Conservation (phyloP, 1,140 invertebrate genomes). For the Gonatopus flavifemur region DNA sequence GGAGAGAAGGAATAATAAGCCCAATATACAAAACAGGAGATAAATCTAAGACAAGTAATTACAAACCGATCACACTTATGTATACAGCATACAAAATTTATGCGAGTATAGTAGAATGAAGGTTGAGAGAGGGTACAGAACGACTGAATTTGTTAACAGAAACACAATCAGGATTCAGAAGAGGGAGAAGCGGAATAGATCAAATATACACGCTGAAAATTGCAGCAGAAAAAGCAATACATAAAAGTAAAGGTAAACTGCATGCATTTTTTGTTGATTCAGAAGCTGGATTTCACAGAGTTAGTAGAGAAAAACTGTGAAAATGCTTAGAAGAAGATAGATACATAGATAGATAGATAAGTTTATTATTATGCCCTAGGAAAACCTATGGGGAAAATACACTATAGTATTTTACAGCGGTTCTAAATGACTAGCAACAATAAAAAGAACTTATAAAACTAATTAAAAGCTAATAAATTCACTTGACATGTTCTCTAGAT, state of each 20-base stretch:
- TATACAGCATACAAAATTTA: not conserved
- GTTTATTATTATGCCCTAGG: too few species aligned
- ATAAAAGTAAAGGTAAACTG: not conserved
- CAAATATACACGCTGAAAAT: not conserved
- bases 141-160: not conserved
- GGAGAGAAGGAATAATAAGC: not conserved
- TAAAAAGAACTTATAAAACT: too few species aligned
- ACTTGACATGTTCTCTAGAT: too few species aligned
- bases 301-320: not conserved
- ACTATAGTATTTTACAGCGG: too few species aligned
- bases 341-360: too few species aligned
- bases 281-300: not conserved
- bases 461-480: too few species aligned
- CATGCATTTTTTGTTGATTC: not conserved
- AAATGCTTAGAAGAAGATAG: not conserved
- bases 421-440: too few species aligned
- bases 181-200: not conserved
- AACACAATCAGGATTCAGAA: not conserved
- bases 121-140: not conserved
- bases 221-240: not conserved
- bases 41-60: not conserved
- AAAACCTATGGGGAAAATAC: too few species aligned
- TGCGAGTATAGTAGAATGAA: not conserved
- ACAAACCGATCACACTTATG: not conserved
- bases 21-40: not conserved